Conservation (phyloP, 2,113 vertebrate genomes). For the Galbula dea region DNA sequence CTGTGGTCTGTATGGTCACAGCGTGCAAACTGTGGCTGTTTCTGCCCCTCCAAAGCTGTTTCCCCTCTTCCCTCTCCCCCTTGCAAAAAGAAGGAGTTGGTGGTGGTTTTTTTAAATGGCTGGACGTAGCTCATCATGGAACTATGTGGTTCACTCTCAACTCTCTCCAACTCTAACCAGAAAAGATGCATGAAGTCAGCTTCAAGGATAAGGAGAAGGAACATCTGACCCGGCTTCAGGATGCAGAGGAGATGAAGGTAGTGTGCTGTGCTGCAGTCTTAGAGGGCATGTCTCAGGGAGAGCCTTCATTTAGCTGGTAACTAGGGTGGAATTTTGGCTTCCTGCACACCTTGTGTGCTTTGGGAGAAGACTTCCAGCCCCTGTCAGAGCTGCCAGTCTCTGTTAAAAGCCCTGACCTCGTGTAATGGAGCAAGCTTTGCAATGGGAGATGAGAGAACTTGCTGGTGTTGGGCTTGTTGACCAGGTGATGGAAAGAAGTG, state of each 20-base stretch:
- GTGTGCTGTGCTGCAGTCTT: background rate
- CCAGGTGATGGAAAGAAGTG: background rate
- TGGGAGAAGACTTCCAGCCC: background rate
- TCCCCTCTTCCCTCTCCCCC: background rate
- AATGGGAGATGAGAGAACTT: background rate
- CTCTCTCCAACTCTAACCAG: constrained; percentile 64
- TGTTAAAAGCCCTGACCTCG: background rate
- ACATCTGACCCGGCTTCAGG: constrained; percentile 83
- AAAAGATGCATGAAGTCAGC: constrained; percentile 87
- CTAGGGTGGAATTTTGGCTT: background rate
- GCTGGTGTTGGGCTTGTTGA: background rate
- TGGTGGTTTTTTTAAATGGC: background rate
- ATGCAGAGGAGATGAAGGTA: constrained; percentile 90
- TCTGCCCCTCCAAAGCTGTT: background rate
- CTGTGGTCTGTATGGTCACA: background rate
- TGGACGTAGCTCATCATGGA: background rate
- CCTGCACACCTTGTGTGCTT: background rate
- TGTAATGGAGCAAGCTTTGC: background rate
- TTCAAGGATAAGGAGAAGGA: constrained; percentile 90
- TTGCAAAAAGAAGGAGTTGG: background rate
- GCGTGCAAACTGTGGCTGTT: background rate
- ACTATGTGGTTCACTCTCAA: background rate
- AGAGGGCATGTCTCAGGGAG: background rate
- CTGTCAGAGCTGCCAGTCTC: background rate
- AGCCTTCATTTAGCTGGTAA: background rate